Conservation (phyloP, 2,797 vertebrate species). For the Gymnothorax reevesii region DNA sequence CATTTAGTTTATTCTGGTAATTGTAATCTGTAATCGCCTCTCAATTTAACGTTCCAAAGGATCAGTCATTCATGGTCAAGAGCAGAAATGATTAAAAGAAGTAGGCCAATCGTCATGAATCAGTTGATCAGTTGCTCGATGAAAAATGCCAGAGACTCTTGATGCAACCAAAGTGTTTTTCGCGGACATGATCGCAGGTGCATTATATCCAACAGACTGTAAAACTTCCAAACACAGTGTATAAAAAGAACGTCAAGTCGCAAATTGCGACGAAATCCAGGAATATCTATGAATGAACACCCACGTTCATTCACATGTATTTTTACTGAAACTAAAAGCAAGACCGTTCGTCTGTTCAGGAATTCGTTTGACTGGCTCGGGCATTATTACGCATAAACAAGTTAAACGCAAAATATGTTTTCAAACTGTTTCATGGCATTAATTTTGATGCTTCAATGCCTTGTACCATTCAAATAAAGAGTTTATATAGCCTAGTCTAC, state of each 20-base stretch:
- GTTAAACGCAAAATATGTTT: not conserved
- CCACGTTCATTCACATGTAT: conserved; percentile 14
- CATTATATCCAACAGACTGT: not conserved
- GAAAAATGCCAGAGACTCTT: not conserved
- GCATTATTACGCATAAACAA: not conserved
- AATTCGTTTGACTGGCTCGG: not conserved
- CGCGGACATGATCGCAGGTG: not conserved
- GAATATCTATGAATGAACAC: conserved; percentile 20
- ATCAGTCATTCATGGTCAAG: not conserved
- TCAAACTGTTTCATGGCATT: not conserved
- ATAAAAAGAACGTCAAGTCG: not conserved
- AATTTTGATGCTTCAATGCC: not conserved
- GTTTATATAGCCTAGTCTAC: not conserved
- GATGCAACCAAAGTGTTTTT: not conserved
- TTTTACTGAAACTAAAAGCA: not conserved
- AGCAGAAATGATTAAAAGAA: not conserved
- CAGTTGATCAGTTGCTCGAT: not conserved
- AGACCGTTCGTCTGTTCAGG: not conserved
- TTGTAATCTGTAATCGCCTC: not conserved
- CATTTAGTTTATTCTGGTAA: not conserved
- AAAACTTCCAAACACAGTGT: not conserved
- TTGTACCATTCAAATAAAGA: not conserved
- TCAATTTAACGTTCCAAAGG: not conserved
- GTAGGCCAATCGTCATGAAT: not conserved
- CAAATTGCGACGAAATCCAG: not conserved